Base-by-base conservation (phyloP, 2,888 invertebrate species). In the Caradrina clavipalpis region DNA sequence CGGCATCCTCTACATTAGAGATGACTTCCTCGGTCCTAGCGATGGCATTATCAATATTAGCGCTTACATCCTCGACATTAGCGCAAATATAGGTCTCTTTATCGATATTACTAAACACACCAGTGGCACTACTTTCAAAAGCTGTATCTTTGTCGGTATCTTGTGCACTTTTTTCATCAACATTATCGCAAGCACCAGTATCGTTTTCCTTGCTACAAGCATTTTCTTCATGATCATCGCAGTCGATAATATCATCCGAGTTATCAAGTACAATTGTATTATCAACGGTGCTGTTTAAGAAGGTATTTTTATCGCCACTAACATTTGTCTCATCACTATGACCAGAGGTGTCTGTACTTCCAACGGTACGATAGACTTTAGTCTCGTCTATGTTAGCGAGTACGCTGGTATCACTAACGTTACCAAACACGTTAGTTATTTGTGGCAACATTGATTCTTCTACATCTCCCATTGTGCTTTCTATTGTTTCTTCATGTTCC, bases 381-480 rank as follows among this genome's bases (percentile, higher is more conserved):
- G n/a, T 7, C 17, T 58, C 26, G 6, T 58, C 35, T 35, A 73
- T 51, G 8, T 60, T 78, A 49, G 35, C 51, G 10, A 75, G 42
- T 7, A 62, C 31, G 50, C 59, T 63, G 11, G 69, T 75, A 19
- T 77, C 77, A 53, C 19, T 64, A 17, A 85, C 77, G 15, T 82
- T 78, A 4, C 89, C 86, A 2, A 84, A 84, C 3, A 89, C 82
- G 56, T 72, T 83, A 13, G 80, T 80, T 22, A 89, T 89, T 80
- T 86, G 86, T 19, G 86, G 86, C 56, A 85, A 31, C 13, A 63
- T 31, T 31, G 31, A 19, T 47, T 69, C 63, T 31, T 61, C 26
- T n/a, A 62, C 61, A 0, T 53, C 15, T 53, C 10, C n/a, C 1
- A 19, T 45, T 31, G 51, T 21, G 47, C 0, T 31, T 45, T 17